Base-by-base conservation (phyloP, 2,888 invertebrate species). In the Bedellia somnulentella region DNA sequence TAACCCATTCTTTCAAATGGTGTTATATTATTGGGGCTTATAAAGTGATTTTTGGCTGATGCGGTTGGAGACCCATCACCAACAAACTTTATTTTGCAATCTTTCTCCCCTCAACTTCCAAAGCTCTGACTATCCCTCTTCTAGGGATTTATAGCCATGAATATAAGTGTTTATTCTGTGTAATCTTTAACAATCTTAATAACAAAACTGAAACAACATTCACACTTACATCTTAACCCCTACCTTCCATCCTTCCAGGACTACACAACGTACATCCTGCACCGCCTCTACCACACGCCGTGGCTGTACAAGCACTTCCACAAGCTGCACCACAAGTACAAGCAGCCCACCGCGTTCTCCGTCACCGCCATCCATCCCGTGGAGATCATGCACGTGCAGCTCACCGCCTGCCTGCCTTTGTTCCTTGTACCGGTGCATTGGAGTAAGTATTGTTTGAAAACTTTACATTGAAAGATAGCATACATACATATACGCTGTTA, bases 281-380 rank as follows among this genome's bases (percentile, higher is more conserved):
- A 87, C 48, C 71, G 86, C 0, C 43, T 82, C 36, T 85, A 84
- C 56, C 87, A 87, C 55, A 76, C 73, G 0, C 86, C 83, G 0
- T 83, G 73, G 55, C 53, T 87, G 23, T 86, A 86, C 71, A 83
- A 82, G 49, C 52, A 79, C 44, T 86, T 87, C 56, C 87, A 87
- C 63, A 87, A 87, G 55, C 58, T 85, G 0, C 87, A 87, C 46
- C 87, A 87, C 60, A 82, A 81, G 41, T 87, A 86, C 59, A 86
- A 86, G 49, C 85, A 85, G 48, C 87, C 87, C 0, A 87, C 87
- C 0, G 85, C 85, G 1, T 87, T 86, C 61, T 85, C 86, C 1
- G 85, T 85, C 2, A 84, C 85, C 1, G 87, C 87, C 26, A 85
- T 87, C 43, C 87, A 87, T 44, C 87, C 87, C 0, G 51, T 85